phyloP scores from a whole-genome alignment of 2,113 vertebrate species.

The Chloropsis hardwickii region DNA sequence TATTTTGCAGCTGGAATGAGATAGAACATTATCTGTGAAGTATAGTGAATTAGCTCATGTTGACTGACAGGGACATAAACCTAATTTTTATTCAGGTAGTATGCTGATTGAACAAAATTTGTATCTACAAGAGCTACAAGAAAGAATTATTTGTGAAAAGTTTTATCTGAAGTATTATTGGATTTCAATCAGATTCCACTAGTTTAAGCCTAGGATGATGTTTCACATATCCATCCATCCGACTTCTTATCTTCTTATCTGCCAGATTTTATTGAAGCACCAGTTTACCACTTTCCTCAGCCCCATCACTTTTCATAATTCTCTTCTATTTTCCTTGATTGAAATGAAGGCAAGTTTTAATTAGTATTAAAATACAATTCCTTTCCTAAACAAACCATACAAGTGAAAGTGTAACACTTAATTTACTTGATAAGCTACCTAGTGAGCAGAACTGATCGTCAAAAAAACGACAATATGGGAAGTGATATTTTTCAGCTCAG shows the following conservation, averaged over 20 bases:
- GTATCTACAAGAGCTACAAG: background rate
- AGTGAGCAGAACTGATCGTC: background rate
- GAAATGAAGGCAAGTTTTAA: background rate
- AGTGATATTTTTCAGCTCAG: background rate
- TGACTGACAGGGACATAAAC: rapidly evolving
- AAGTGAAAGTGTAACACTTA: background rate
- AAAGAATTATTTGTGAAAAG: background rate
- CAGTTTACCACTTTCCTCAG: background rate
- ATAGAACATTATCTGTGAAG: background rate
- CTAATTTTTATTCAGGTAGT: background rate
- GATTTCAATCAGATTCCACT: background rate
- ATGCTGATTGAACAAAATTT: background rate
- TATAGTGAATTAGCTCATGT: background rate
- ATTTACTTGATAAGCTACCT: background rate
- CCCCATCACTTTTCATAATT: background rate
- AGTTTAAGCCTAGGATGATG: background rate
- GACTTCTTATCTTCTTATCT: background rate
- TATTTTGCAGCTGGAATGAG: background rate
- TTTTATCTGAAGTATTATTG: background rate
- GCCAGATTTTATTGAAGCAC: background rate
- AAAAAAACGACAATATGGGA: background rate
- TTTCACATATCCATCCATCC: background rate
- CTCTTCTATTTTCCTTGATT: background rate
- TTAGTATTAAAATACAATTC: background rate
- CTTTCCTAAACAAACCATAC: background rate